Evolutionary conservation across 2,888 invertebrate species (phyloP).

Genomic region (Thecocarcelia acutangulata): DNA sequence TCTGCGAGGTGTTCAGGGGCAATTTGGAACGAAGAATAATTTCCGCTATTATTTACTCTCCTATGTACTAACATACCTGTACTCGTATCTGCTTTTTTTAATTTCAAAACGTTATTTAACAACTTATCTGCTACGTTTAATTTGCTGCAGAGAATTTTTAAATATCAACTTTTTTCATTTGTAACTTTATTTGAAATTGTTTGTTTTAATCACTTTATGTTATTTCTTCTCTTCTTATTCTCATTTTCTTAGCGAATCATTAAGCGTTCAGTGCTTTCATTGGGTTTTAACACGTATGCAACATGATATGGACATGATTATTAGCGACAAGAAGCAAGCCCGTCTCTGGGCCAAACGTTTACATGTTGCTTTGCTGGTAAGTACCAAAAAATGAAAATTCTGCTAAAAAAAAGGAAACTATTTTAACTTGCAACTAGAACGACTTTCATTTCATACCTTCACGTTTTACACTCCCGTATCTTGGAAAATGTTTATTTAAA

Average conservation of each 20-base stretch:
- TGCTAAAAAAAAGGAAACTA: neutral
- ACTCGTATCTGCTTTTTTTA: neutral
- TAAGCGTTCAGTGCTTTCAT: constrained; percentile 95
- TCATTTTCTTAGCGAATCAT: constrained; percentile 95
- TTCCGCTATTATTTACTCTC: too few relatives aligned
- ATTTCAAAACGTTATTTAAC: constrained; percentile 50
- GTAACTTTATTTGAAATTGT: constrained; percentile 21
- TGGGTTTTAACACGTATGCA: constrained; percentile 87
- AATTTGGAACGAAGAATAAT: too few relatives aligned
- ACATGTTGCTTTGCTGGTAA: constrained; percentile 88
- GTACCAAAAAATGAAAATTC: constrained; percentile 5
- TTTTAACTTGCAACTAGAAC: constrained; percentile 4
- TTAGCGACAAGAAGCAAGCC: constrained; percentile 92
- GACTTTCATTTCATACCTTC: constrained; percentile 16
- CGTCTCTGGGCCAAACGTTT: constrained; percentile 91
- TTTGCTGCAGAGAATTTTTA: constrained; percentile 17
- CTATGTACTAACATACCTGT: too few relatives aligned
- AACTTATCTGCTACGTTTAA: constrained; percentile 36
- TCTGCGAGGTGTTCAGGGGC: too few relatives aligned
- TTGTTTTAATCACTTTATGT: constrained; percentile 15
- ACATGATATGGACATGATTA: constrained; percentile 94
- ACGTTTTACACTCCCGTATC: neutral
- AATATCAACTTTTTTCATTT: constrained; percentile 28
- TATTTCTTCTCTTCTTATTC: constrained; percentile 43
- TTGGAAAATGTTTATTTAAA: neutral